Conservation (phyloP, 2,888 invertebrate genomes). For the Phrixothrix hirtus region DNA sequence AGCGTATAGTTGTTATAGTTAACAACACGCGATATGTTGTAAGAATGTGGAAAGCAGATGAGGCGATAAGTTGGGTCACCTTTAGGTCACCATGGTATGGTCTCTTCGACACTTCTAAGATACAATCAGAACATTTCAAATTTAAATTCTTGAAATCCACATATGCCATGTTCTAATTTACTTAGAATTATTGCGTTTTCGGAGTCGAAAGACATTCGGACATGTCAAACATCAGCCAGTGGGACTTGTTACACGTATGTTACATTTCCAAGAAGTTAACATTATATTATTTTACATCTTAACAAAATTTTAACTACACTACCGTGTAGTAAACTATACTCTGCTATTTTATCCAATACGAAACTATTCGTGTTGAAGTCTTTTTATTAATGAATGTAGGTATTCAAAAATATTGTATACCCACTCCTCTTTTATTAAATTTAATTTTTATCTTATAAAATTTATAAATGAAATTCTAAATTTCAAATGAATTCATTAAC, state of each 20-base stretch:
- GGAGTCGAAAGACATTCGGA: conserved; percentile 11
- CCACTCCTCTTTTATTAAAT: no score
- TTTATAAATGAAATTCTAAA: no score
- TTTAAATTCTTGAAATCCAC: conserved; percentile 27
- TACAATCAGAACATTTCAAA: conserved; percentile 26
- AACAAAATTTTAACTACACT: no score
- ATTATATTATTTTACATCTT: neutral
- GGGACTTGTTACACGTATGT: conserved; percentile 19
- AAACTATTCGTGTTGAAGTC: no score
- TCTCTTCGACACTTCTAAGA: conserved; percentile 31
- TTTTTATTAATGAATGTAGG: no score
- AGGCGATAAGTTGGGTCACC: conserved; percentile 31
- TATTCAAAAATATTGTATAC: no score
- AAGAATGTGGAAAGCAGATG: conserved; percentile 35
- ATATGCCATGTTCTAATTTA: conserved; percentile 17
- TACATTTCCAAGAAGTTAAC: conserved; percentile 11
- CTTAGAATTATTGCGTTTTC: conserved; percentile 15
- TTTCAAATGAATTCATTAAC: no score
- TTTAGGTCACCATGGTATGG: conserved; percentile 27
- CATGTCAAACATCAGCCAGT: conserved; percentile 7
- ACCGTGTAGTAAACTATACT: no score
- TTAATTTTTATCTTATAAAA: no score
- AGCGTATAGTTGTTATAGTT: conserved; percentile 38
- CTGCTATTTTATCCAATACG: no score
- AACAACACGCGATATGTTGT: conserved; percentile 35